phyloP scores from a whole-genome alignment of 2,888 invertebrate species.

The Drosophila stalkeri region DNA sequence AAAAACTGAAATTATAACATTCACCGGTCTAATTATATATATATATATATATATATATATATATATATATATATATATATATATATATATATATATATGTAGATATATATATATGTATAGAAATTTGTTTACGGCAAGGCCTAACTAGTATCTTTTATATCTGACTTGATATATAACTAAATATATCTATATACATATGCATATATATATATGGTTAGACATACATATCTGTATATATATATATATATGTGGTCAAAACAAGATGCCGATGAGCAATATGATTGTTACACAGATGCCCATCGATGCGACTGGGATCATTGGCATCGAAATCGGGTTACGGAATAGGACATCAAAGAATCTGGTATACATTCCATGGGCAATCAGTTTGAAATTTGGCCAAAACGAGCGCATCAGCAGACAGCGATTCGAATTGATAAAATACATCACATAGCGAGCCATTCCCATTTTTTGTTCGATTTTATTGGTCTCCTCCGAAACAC shows the following conservation, averaged over 20 bases:
- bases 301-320: conserved; percentile 6
- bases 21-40: neutral
- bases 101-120: neutral
- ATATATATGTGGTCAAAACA: neutral
- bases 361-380: conserved; percentile 6
- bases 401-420: neutral
- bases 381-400: conserved; percentile 1
- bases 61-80: neutral
- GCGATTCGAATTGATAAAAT: neutral
- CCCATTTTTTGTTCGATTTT: conserved; percentile 12
- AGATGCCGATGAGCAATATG: conserved; percentile 11
- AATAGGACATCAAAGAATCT: conserved; percentile 18
- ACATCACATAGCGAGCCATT: conserved; percentile 7
- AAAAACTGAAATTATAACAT: conserved; percentile 22
- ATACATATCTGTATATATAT: neutral
- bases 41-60: conserved; percentile 2
- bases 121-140: conserved; percentile 2
- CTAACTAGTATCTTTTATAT: neutral
- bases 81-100: conserved; percentile 1
- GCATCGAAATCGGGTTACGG: neutral
- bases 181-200: neutral
- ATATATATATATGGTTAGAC: neutral
- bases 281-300: conserved; percentile 15
- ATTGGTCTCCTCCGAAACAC: neutral
- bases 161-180: neutral